These are phyloP conservation scores for Cartodere bifasciata DNA, from an alignment of 2,888 invertebrate genomes.

Conservation along the genomic window DNA sequence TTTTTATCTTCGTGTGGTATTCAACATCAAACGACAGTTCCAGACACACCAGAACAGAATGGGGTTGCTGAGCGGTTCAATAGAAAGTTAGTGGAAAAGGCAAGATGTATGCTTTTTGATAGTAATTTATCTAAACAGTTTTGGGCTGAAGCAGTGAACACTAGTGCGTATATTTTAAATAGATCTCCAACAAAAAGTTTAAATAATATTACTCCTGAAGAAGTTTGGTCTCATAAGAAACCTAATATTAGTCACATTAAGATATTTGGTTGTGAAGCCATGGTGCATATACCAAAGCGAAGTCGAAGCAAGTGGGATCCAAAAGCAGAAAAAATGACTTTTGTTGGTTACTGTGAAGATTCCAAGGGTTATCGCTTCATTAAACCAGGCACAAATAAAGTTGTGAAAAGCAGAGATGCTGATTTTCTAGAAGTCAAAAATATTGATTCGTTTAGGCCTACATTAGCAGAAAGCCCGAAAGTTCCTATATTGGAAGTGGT, in stretches of 20 bases:
- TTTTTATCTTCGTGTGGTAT: conserved; percentile 14
- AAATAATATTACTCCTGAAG: conserved; percentile 7
- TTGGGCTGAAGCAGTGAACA: conserved; percentile 15
- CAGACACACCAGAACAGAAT: conserved; percentile 20
- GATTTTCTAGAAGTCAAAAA: conserved; percentile 7
- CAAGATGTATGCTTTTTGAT: conserved; percentile 13
- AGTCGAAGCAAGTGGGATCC: conserved; percentile 15
- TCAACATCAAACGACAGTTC: conserved; percentile 15
- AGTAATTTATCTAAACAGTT: conserved; percentile 10
- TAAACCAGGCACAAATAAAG: conserved; percentile 12
- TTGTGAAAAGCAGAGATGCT: conserved; percentile 11
- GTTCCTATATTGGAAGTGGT: too few relatives aligned
- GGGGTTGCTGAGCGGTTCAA: conserved; percentile 17
- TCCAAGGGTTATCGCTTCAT: conserved; percentile 16
- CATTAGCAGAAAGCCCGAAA: too few relatives aligned
- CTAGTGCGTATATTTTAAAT: conserved; percentile 13
- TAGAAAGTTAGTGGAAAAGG: conserved; percentile 14
- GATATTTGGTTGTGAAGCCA: conserved; percentile 12
- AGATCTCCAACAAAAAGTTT: conserved; percentile 8
- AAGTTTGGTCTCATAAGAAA: conserved; percentile 14
- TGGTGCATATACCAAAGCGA: conserved; percentile 15
- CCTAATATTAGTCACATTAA: conserved; percentile 18
- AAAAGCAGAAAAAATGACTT: conserved; percentile 13
- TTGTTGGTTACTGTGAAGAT: conserved; percentile 16
- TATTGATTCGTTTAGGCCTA: too few relatives aligned